Evolutionary conservation across 1,140 invertebrate species (phyloP).

Genomic region (Bathynomus jamesi): DNA sequence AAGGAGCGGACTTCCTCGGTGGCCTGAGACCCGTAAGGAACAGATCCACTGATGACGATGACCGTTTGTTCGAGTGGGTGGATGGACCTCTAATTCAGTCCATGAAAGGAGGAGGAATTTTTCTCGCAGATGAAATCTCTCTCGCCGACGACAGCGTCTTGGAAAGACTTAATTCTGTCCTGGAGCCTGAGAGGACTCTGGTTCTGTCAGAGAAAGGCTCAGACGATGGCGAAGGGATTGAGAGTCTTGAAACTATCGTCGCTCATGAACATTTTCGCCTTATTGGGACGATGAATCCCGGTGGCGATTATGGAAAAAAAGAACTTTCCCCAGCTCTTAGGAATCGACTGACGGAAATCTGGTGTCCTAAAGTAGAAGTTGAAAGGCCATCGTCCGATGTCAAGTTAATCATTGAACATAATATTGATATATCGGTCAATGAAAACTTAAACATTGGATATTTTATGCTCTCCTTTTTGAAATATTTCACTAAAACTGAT

Average conservation of each 20-base stretch:
- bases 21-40: conserved; percentile 82
- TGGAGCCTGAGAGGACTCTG: conserved; percentile 82
- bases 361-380: conserved; percentile 64
- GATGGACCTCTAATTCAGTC: conserved; percentile 90
- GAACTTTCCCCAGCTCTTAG: conserved; percentile 95
- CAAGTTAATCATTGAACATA: conserved; percentile 67
- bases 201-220: conserved; percentile 80
- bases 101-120: conserved; percentile 78
- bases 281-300: conserved; percentile 99
- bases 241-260: conserved; percentile 35
- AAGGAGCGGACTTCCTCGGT: conserved; percentile 95
- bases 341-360: conserved; percentile 98
- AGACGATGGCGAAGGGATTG: conserved; percentile 18
- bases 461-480: conserved; percentile 67
- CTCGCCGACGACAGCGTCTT: conserved; percentile 97
- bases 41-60: conserved; percentile 42
- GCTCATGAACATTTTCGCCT: conserved; percentile 78
- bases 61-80: conserved; percentile 85
- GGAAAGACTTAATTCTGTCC: conserved; percentile 90
- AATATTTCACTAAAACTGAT: conserved; percentile 65
- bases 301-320: conserved; percentile 99
- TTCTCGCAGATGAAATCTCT: conserved; percentile 98
- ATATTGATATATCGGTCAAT: conserved; percentile 52
- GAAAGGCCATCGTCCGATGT: conserved; percentile 61
- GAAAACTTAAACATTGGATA: conserved; percentile 49